These are phyloP conservation scores for Oncorhynchus masou DNA, from an alignment of 2,113 vertebrate species.

Conservation along the genomic window DNA sequence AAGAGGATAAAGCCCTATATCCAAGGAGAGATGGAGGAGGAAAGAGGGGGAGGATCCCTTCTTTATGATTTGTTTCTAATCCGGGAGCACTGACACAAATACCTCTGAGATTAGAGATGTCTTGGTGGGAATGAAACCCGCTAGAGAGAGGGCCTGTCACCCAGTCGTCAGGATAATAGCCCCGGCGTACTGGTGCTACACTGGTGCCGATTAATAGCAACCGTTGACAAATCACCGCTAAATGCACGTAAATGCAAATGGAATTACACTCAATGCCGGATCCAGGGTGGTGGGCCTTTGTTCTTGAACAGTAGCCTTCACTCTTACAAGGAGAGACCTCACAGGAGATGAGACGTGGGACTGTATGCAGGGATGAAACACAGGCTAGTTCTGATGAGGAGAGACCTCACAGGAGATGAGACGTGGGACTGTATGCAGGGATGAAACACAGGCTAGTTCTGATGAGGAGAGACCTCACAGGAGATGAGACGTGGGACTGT, in stretches of 20 bases:
- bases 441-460: not conserved
- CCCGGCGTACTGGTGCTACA: not conserved
- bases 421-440: not conserved
- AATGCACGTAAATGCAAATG: not conserved
- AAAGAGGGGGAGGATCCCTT: not conserved
- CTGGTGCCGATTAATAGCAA: not conserved
- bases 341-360: not conserved
- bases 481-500: not conserved
- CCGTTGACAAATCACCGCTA: not conserved
- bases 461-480: not conserved
- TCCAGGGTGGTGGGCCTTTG: not conserved
- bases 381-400: not conserved
- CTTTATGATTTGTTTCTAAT: not conserved
- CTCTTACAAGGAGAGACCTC: not conserved
- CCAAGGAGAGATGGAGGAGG: not conserved
- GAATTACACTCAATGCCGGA: conserved; percentile 7
- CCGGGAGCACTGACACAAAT: conserved; percentile 6
- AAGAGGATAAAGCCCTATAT: no score
- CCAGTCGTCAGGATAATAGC: not conserved
- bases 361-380: not conserved
- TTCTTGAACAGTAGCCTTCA: no score
- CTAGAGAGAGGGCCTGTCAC: not conserved
- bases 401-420: not conserved
- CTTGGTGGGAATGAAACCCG: not conserved
- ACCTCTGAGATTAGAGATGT: conserved; percentile 5